Conservation (phyloP, 64 coral and sea anemone species). For the Platygyra sinensis region DNA sequence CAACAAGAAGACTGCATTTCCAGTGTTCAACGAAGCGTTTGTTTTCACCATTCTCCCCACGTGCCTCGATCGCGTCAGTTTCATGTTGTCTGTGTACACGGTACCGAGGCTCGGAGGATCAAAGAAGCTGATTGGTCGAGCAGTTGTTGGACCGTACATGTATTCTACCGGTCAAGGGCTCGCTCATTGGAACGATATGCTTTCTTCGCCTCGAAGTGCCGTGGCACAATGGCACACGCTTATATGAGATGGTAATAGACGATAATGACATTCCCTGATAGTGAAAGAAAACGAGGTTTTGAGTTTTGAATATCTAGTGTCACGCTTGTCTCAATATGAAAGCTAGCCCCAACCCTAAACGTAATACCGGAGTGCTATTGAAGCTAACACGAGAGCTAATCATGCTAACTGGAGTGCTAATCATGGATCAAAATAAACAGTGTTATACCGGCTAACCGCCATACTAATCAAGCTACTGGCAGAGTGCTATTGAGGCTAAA, state of each 20-base stretch:
- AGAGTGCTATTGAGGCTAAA: no score
- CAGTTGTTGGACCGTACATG: conserved; percentile 91
- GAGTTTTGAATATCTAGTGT: no score
- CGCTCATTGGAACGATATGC: conserved; percentile 94
- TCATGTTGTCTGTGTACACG: conserved; percentile 77
- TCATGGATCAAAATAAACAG: no score
- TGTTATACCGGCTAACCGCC: no score
- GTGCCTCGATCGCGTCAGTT: conserved; percentile 72
- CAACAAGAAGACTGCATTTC: conserved; percentile 53
- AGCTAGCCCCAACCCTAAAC: no score
- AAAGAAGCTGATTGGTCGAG: conserved; percentile 84
- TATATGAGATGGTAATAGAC: conserved; percentile 39
- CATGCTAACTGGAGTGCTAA: no score
- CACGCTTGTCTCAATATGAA: no score
- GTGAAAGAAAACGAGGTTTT: no score
- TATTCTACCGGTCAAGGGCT: conserved; percentile 85
- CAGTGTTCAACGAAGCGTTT: conserved; percentile 90
- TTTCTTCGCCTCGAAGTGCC: conserved; percentile 67
- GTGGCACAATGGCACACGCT: conserved; percentile 91
- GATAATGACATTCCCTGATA: not conserved
- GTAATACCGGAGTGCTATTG: no score
- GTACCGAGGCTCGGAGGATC: conserved; percentile 45
- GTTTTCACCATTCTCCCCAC: conserved; percentile 66
- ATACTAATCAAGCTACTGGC: no score
- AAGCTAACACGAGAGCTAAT: no score